Evolutionary conservation across 2,113 vertebrate species (phyloP), one percentile per base, ranked within the genome.

Genomic region (Regulus satrapa): DNA sequence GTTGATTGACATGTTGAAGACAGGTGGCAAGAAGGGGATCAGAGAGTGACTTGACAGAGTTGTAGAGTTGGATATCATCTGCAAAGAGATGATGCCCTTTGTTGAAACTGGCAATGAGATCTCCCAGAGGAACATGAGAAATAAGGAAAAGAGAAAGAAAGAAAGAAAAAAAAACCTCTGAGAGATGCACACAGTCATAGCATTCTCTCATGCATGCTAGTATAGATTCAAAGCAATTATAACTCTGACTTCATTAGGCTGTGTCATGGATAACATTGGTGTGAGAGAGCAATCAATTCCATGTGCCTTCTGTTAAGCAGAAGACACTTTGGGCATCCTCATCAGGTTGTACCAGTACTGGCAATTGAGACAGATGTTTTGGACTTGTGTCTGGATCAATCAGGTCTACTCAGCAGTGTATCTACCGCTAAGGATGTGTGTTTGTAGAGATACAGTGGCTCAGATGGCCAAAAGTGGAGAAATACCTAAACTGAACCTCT

Each of bases 1-100:
- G 94, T 68, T 96, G 96, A 97, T 95, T 95, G 96, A 96, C 89
- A 66, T 76, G 71, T 55, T 96, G 91, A 88, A 94, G 96, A 94
- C 96, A 97, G 96, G 87, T 97, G 97, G 93, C 89, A 94, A 95
- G 92, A 95, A 76, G 43, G 72, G 79, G 93, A 95, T 97, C 95
- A 96, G 94, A 95, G 89, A 90, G 24, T n/a, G 67, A 91, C 86
- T 46, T 94, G 86, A 96, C 68, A 73, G 95, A 86, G 84, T 88
- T 95, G 94, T 96, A 94, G 78, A 91, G 59, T 80, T 96, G 96
- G 78, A 95, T 96, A 95, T 96, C 55, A 63, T 93, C 88, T 92
- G 78, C 43, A 40, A 46, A 75, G 87, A 92, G 68, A 94, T 93
- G 91, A 95, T 63, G 64, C 41, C 52, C 85, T 95, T 96, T 95